phyloP scores from a whole-genome alignment of 2,113 vertebrate genomes.

The Scortum barcoo region DNA sequence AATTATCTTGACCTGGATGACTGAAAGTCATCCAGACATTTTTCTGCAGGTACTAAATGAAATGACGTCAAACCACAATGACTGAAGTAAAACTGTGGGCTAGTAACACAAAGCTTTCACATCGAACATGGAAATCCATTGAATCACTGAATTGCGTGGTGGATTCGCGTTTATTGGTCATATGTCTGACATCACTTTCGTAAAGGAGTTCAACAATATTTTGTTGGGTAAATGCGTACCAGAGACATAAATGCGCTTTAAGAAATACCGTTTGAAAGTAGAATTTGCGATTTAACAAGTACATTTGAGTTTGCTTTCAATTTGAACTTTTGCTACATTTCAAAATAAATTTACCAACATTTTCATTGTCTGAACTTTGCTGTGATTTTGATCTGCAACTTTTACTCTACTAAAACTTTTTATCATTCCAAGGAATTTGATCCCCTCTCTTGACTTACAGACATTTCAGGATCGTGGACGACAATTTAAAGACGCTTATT shows the following conservation, averaged over 20 bases:
- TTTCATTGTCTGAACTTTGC: slow-evolving; percentile 39
- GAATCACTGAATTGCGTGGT: background rate
- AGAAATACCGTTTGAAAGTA: background rate
- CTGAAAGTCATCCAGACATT: no score
- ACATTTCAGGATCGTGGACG: slow-evolving; percentile 82
- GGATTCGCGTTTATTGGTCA: background rate
- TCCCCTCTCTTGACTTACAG: slow-evolving; percentile 79
- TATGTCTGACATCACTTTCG: no score
- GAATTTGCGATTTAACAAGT: background rate
- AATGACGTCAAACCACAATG: background rate
- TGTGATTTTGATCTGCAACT: slow-evolving; percentile 51
- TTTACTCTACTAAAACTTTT: slow-evolving; percentile 46
- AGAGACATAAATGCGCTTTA: background rate
- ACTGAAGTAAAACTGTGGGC: background rate
- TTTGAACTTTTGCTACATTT: background rate
- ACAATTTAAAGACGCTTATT: slow-evolving; percentile 66
- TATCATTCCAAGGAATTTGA: slow-evolving; percentile 73
- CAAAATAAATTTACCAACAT: slow-evolving; percentile 7
- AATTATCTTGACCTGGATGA: no score
- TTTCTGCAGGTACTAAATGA: background rate
- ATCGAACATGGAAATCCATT: background rate
- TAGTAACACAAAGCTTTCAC: background rate
- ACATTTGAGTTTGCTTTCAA: background rate
- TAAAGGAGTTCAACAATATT: background rate
- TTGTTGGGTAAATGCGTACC: background rate